Evolutionary conservation across 2,888 invertebrate species (phyloP), one percentile per base, ranked within the genome.

Genomic region (Stenodera caucasica): DNA sequence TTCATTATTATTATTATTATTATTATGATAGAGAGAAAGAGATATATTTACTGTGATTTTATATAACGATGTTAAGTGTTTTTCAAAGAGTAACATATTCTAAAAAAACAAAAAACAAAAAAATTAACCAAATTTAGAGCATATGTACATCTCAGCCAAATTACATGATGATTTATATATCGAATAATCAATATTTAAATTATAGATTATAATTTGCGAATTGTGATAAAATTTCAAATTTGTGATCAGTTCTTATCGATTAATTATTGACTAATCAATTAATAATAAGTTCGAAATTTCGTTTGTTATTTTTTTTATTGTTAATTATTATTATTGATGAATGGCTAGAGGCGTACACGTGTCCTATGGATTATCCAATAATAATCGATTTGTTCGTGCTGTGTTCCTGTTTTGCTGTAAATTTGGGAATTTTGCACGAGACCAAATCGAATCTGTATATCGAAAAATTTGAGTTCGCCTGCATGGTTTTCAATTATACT

Each of bases 11-110:
- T 2, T 35, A 6, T 15, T 37, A 15, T 37, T 40, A 18, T 35
- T 35, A 35, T n/a, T 35, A 40, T 40, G 8, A 2, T 40, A 40
- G 15, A 40, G n/a, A 40, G 35, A 40, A 18, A 40, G 18, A 40
- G 37, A 40, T 76, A 78, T 76, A 75, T 77, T 77, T 77, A 75
- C 79, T 79, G 78, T 79, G 78, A 78, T 78, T 77, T 73, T n/a
- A n/a, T 72, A 71, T 67, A 75, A 70, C 70, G 74, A 75, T 75
- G 77, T 76, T 77, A 75, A 76, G 75, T 75, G 74, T 76, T 74
- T 40, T 15, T 64, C 62, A 60, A 60, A 65, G 63, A 68, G 68
- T 72, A 70, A 75, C 71, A 73, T 75, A 74, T 77, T 77, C 75
- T 77, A 76, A 76, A n/a, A n/a, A n/a, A n/a, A n/a, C n/a, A n/a